These are phyloP conservation scores for Lepidochrysops patricia DNA, from an alignment of 2,888 invertebrate species.

Conservation along the genomic window DNA sequence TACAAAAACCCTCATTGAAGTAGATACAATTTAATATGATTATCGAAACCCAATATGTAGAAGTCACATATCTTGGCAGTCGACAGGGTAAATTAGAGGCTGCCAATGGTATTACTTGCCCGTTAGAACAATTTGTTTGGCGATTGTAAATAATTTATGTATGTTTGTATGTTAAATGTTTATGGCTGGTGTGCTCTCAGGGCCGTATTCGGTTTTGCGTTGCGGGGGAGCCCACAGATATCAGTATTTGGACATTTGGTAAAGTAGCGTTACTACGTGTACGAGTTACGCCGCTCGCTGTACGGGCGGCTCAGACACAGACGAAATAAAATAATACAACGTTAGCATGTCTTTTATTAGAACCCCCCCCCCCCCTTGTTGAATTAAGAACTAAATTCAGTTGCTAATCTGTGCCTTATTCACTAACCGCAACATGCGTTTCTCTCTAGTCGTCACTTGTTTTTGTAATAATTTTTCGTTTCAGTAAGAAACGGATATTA, in stretches of 20 bases:
- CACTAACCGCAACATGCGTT: too few species aligned
- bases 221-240: constrained; percentile 62
- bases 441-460: too few species aligned
- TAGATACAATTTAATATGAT: not conserved
- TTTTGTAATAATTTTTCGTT: too few species aligned
- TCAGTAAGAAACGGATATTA: too few species aligned
- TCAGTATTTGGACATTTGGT: constrained; percentile 72
- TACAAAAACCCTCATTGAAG: not conserved
- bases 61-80: constrained; percentile 17
- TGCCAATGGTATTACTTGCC: constrained; percentile 14
- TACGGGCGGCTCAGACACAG: constrained; percentile 64
- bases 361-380: not conserved
- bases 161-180: constrained; percentile 27
- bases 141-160: constrained; percentile 32
- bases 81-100: constrained; percentile 18
- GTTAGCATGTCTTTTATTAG: constrained; percentile 51
- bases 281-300: constrained; percentile 58
- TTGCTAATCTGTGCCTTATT: too few species aligned
- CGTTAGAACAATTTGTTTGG: constrained; percentile 16
- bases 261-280: constrained; percentile 69
- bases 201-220: constrained; percentile 59
- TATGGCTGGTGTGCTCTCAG: constrained; percentile 43
- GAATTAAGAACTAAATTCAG: too few species aligned
- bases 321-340: constrained; percentile 73
- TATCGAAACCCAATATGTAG: too few species aligned